Conservation (phyloP, 2,888 invertebrate species). For the Trachelus iudaicus region DNA sequence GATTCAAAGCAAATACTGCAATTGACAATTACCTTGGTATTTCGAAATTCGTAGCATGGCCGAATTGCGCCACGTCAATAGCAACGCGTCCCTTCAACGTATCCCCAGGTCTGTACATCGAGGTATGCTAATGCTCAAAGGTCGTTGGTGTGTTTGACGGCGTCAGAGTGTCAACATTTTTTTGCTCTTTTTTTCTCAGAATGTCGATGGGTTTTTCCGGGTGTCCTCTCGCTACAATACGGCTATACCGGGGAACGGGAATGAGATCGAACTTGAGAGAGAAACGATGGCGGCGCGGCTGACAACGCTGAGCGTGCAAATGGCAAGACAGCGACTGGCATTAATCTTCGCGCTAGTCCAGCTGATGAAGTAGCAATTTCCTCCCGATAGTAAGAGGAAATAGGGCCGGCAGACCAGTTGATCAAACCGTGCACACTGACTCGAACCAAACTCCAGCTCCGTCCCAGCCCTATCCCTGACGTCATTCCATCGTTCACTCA, state of each 20-base stretch:
- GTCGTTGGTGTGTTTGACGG: background rate
- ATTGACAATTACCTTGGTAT: background rate
- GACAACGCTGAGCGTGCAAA: constrained; percentile 18
- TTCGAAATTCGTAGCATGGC: background rate
- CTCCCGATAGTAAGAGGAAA: constrained; percentile 60
- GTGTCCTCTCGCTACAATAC: background rate
- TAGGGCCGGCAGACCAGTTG: constrained; percentile 57
- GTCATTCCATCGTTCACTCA: constrained; percentile 3
- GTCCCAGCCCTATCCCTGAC: background rate
- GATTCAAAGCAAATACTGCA: background rate
- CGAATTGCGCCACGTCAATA: background rate
- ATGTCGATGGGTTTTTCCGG: background rate
- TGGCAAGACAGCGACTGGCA: constrained; percentile 47
- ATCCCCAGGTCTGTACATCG: background rate
- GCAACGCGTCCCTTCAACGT: background rate
- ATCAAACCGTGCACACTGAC: constrained; percentile 47
- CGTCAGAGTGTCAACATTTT: background rate
- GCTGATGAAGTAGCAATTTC: constrained; percentile 63
- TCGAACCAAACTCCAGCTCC: constrained; percentile 20
- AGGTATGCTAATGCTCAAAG: background rate
- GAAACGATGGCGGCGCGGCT: background rate
- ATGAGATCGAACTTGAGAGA: background rate
- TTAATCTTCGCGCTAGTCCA: constrained; percentile 49
- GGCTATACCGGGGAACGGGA: background rate
- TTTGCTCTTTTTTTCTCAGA: background rate